Conservation (phyloP, 2,888 invertebrate genomes). For the Cerastis leucographa region DNA sequence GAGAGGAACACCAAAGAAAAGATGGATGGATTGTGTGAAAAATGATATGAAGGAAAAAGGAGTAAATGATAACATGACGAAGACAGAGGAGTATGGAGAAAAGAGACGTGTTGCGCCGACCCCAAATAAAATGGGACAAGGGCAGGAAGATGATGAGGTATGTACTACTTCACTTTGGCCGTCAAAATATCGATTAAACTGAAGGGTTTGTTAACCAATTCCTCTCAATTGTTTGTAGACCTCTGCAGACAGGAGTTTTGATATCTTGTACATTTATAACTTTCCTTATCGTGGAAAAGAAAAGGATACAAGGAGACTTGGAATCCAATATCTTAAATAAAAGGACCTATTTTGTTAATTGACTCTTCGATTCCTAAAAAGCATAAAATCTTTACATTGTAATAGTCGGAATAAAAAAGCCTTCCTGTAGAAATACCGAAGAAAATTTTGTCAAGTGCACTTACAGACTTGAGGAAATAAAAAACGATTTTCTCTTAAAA, state of each 20-base stretch:
- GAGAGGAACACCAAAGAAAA: no score
- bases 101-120: no score
- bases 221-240: not conserved
- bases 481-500: not conserved
- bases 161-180: no score
- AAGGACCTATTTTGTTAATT: not conserved
- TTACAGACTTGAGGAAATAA: not conserved
- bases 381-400: no score
- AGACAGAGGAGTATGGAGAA: no score
- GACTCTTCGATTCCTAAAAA: not conserved
- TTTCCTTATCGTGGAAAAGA: not conserved
- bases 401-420: not conserved
- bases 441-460: not conserved
- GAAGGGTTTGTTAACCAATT: conserved; percentile 13
- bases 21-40: no score
- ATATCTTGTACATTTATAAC: not conserved
- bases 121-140: no score
- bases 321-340: not conserved
- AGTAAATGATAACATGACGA: no score
- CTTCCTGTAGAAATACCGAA: not conserved
- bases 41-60: no score
- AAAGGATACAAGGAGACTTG: not conserved
- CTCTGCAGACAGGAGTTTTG: conserved; percentile 1
- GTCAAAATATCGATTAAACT: not conserved
- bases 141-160: no score